Evolutionary conservation across 2,888 invertebrate species (phyloP).

Genomic region (Diabrotica balteata): DNA sequence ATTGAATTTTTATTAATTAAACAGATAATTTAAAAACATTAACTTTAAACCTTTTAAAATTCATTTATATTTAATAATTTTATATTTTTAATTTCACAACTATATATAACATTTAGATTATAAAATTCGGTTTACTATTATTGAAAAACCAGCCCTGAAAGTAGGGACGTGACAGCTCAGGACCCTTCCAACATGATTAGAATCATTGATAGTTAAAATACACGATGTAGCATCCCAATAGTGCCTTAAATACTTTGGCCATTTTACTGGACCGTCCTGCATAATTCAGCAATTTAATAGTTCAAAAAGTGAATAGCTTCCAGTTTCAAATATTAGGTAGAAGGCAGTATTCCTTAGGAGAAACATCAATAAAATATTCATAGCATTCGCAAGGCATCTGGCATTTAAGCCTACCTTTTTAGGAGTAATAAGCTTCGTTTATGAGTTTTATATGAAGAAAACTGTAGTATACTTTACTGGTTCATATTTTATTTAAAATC

Average conservation of each 20-base stretch:
- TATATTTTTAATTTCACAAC: too few relatives aligned
- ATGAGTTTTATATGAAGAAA: too few relatives aligned
- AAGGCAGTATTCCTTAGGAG: background rate
- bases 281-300: conserved; percentile 28
- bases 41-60: too few relatives aligned
- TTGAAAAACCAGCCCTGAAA: background rate
- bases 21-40: too few relatives aligned
- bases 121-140: too few relatives aligned
- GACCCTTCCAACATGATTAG: conserved; percentile 28
- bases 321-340: background rate
- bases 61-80: too few relatives aligned
- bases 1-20: too few relatives aligned
- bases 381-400: background rate
- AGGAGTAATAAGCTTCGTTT: too few relatives aligned
- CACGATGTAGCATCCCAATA: conserved; percentile 31
- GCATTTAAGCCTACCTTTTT: background rate
- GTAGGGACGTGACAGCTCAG: conserved; percentile 25
- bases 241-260: conserved; percentile 30
- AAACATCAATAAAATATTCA: conserved; percentile 8
- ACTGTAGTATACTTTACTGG: too few relatives aligned
- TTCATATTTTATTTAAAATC: too few relatives aligned
- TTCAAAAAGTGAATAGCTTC: conserved; percentile 12
- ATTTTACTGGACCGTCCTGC: conserved; percentile 21
- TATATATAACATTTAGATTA: too few relatives aligned
- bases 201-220: conserved; percentile 35